A percentile compares a stretch with the other conserved stretches of the same genome.
Conservation (phyloP, 2,113 vertebrate species). For the Austrofundulus limnaeus region DNA sequence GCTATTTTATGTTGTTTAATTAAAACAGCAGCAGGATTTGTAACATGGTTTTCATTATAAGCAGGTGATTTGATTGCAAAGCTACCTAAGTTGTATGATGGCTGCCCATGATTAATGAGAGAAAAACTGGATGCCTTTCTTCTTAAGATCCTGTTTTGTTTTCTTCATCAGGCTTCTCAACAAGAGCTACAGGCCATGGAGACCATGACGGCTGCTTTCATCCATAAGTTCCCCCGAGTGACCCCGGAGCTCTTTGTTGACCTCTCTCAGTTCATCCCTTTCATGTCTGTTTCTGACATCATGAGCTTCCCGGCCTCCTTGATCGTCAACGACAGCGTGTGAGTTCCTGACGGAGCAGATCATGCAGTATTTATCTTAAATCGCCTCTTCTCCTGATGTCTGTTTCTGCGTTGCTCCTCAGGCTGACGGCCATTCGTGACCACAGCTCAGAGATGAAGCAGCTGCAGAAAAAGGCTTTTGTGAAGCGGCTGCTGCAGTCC, state of each 20-base stretch:
- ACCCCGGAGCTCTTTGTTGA: conserved; percentile 89
- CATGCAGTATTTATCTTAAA: neutral
- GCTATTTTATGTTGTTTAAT: neutral
- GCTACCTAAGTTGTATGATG: conserved; percentile 7
- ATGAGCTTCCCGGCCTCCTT: conserved; percentile 85
- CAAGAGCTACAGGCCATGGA: conserved; percentile 84
- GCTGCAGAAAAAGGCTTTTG: conserved; percentile 88
- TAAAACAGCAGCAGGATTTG: neutral
- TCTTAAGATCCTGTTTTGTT: conserved; percentile 24
- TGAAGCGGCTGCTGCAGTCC: conserved; percentile 84
- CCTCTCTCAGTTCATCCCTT: conserved; percentile 88
- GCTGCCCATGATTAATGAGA: conserved; percentile 34
- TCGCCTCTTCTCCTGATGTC: conserved; percentile 1
- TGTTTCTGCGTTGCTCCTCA: conserved; percentile 47
- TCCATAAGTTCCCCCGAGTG: conserved; percentile 83
- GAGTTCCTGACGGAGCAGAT: conserved; percentile 58
- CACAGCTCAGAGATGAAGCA: conserved; percentile 86
- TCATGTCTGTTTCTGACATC: conserved; percentile 88
- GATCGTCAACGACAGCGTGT: conserved; percentile 88
- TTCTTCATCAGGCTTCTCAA: conserved; percentile 76
- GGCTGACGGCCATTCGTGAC: conserved; percentile 84
- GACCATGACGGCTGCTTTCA: conserved; percentile 85
- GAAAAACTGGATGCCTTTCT: conserved; percentile 16
- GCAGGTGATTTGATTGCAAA: neutral
- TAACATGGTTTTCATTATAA: conserved; percentile 2